Percentiles rank a stretch among this genome's conserved stretches.
Evolutionary conservation across 2,888 invertebrate species (phyloP).

Genomic region (Xestobium rufovillosum): DNA sequence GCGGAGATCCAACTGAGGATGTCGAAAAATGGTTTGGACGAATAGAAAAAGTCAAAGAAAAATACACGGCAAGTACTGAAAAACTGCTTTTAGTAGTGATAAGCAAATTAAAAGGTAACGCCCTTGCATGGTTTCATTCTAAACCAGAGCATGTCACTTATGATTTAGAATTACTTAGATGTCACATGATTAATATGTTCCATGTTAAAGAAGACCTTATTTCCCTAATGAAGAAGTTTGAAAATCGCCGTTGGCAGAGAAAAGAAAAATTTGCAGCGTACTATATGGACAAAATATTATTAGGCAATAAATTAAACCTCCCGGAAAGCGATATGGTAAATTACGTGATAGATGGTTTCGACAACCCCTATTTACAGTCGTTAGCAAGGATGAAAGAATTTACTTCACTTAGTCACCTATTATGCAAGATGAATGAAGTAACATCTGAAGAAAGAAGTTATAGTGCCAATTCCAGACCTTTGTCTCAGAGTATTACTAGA

Average conservation of each 20-base stretch:
- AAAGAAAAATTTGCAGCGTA: constrained; percentile 8
- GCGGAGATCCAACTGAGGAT: background rate
- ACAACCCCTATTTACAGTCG: constrained; percentile 7
- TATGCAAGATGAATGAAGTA: constrained; percentile 7
- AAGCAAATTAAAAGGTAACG: background rate
- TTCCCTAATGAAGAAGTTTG: constrained; percentile 3
- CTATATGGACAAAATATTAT: constrained; percentile 6
- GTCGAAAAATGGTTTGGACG: background rate
- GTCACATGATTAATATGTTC: constrained; percentile 8
- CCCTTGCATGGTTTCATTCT: background rate
- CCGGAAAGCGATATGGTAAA: constrained; percentile 8
- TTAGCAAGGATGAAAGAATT: constrained; percentile 14
- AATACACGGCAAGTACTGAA: background rate
- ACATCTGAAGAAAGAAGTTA: no score
- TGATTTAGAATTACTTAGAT: no score
- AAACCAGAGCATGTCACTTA: background rate
- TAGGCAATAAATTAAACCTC: constrained; percentile 11
- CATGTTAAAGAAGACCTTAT: constrained; percentile 5
- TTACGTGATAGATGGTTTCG: constrained; percentile 14
- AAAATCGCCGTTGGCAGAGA: constrained; percentile 7
- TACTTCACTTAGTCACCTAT: constrained; percentile 4
- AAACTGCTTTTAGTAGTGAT: background rate
- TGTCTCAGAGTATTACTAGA: no score
- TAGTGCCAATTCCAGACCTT: no score
- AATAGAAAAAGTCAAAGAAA: background rate